Evolutionary conservation across 2,797 vertebrate genomes (phyloP).

Genomic region (Picus viridis): DNA sequence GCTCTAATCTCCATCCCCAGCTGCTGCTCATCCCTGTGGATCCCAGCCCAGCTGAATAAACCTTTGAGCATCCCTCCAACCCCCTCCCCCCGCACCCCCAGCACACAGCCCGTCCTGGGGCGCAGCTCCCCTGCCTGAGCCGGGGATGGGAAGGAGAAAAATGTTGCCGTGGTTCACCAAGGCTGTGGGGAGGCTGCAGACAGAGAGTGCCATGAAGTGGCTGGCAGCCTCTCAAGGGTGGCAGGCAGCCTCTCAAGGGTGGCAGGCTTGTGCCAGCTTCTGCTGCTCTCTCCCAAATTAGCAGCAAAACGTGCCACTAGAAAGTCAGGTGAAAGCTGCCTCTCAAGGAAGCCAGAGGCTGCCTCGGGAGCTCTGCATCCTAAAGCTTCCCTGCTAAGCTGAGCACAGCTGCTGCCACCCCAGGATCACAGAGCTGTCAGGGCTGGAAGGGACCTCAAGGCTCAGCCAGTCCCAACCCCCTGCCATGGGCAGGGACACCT

Average conservation of each 20-base stretch:
- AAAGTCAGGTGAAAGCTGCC: slow-evolving; percentile 60
- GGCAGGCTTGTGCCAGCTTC: slow-evolving; percentile 53
- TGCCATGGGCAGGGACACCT: too few species aligned
- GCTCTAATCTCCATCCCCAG: slow-evolving; percentile 20
- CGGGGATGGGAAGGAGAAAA: background rate
- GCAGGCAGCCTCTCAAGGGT: too few species aligned
- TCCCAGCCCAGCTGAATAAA: background rate
- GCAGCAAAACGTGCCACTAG: slow-evolving; percentile 65
- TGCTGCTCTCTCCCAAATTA: slow-evolving; percentile 42
- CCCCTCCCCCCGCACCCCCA: background rate
- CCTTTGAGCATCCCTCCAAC: background rate
- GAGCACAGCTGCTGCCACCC: background rate
- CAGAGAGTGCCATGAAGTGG: background rate
- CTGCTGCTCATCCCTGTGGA: background rate
- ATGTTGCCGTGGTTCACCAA: background rate
- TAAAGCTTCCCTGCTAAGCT: background rate
- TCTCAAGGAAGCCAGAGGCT: slow-evolving; percentile 52
- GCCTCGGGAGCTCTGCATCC: background rate
- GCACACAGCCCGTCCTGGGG: background rate
- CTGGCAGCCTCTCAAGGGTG: slow-evolving; percentile 55
- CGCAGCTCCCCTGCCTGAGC: background rate
- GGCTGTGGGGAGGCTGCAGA: background rate
- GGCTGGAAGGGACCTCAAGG: too few species aligned
- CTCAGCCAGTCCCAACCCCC: too few species aligned
- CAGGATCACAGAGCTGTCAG: too few species aligned